Base-by-base conservation (phyloP, 1,140 invertebrate species). In the Vanessa atalanta region DNA sequence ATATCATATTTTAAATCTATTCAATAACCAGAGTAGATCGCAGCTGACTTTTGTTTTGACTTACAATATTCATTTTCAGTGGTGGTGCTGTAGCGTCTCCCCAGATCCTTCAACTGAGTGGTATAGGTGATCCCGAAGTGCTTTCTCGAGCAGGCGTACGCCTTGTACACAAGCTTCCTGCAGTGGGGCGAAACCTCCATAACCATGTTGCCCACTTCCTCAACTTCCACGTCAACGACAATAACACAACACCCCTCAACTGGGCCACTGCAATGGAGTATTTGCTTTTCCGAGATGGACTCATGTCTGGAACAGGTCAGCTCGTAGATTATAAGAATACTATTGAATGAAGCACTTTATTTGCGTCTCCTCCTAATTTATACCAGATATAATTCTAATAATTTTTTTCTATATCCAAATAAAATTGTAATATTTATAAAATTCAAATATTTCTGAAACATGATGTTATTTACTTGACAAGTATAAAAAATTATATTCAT, bases 261-360 rank as follows among this genome's bases (percentile, higher is more conserved):
- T 97, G 97, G 97, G 97, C 97, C 3, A 97, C 97, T 0, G 97
- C 97, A 20, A 97, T 97, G 96, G 96, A 97, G 84, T 97, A 97
- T 83, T 88, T 97, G 20, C 93, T 97, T 1, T 97, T 97, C 90
- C 94, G 96, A 65, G 96, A 97, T 91, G 96, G 96, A 0, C 92
- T 97, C 0, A 97, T 97, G 96, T 97, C 96, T 31, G 96, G 96
- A 43, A 97, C 96, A 47, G 96, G 96, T 95, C 73, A 85, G 82
- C 23, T 23, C 23, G 13, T 13, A 23, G 20, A 26, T 55, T 9
- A 43, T 43, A 43, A 43, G 16, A 53, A 23, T 63, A 57, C 23
- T 15, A 5, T 65, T 65, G 2, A 13, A 48, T 6, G 31, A 61
- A 64, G 47, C 3, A n/a, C 1, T 51, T 50, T 50, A 50, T 0